Evolutionary conservation across 2,113 vertebrate genomes (phyloP).

Genomic region (Elaphurus davidianus): DNA sequence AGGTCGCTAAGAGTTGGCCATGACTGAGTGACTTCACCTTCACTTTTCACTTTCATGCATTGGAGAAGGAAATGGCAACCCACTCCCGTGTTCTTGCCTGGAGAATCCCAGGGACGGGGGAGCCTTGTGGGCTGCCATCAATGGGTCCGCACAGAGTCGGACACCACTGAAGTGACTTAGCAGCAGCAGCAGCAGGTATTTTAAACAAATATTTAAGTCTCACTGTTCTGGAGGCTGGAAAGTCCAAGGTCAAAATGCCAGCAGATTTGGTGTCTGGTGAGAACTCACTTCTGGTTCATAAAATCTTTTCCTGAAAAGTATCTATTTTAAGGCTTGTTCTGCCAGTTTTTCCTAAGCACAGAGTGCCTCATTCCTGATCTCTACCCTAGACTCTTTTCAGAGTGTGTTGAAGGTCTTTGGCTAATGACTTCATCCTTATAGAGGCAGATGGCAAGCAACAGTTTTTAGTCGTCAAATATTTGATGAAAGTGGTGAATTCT

Average conservation of each 20-base stretch:
- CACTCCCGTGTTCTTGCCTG: too few relatives aligned
- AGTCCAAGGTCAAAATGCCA: neutral
- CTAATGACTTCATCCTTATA: neutral
- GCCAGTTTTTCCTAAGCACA: neutral
- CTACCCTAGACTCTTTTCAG: neutral
- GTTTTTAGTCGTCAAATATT: neutral
- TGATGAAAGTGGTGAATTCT: neutral
- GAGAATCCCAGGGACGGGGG: too few relatives aligned
- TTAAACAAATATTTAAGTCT: neutral
- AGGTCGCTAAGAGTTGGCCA: too few relatives aligned
- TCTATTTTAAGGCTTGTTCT: neutral
- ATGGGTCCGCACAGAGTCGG: too few relatives aligned
- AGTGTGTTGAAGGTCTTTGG: neutral
- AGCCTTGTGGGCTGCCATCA: too few relatives aligned
- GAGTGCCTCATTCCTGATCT: neutral
- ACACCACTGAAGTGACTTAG: too few relatives aligned
- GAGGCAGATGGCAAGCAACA: neutral
- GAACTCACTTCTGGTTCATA: neutral
- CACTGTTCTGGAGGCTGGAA: neutral
- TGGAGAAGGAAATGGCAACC: too few relatives aligned
- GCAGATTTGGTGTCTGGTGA: neutral
- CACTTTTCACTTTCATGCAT: too few relatives aligned
- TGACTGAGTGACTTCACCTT: too few relatives aligned
- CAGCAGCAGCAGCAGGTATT: neutral
- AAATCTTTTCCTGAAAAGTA: neutral